These are phyloP conservation scores for Torymus auratus DNA, from an alignment of 2,888 invertebrate genomes.

Conservation along the genomic window DNA sequence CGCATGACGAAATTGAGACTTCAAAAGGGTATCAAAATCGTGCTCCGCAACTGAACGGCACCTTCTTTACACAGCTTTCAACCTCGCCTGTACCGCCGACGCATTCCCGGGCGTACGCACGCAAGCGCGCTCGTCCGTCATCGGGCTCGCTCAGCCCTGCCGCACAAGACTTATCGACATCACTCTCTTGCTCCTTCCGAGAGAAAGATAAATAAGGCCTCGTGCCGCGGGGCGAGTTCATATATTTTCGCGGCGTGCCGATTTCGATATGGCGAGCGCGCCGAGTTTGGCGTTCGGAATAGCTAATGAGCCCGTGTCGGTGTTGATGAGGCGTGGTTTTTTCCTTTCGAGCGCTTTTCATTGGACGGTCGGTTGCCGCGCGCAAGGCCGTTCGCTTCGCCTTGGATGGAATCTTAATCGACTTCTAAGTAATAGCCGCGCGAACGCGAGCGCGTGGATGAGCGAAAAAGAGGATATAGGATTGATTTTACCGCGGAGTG, in stretches of 20 bases:
- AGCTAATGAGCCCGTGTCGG: too few species aligned
- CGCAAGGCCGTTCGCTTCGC: constrained; percentile 24
- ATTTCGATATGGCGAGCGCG: constrained; percentile 32
- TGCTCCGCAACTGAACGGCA: too few species aligned
- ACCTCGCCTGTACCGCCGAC: constrained; percentile 4
- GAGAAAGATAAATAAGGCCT: constrained; percentile 44
- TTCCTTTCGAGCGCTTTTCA: neutral
- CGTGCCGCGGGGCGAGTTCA: neutral
- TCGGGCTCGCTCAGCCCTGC: too few species aligned
- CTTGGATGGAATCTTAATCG: constrained; percentile 34
- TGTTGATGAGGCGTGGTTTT: constrained; percentile 12
- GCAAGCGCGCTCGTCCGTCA: too few species aligned
- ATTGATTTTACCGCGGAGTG: constrained; percentile 7
- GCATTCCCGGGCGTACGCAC: constrained; percentile 30
- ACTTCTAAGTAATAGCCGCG: constrained; percentile 4
- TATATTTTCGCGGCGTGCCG: constrained; percentile 23
- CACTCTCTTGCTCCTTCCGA: neutral
- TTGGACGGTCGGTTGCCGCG: neutral
- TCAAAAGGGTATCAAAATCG: too few species aligned
- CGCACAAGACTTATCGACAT: constrained; percentile 39
- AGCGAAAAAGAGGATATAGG: constrained; percentile 34
- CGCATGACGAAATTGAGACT: too few species aligned
- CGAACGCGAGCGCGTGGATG: neutral
- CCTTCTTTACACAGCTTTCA: neutral
- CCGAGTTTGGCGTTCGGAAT: neutral